Evolutionary conservation across 2,888 invertebrate species (phyloP).

Genomic region (Drosophila nr. perissopoda): DNA sequence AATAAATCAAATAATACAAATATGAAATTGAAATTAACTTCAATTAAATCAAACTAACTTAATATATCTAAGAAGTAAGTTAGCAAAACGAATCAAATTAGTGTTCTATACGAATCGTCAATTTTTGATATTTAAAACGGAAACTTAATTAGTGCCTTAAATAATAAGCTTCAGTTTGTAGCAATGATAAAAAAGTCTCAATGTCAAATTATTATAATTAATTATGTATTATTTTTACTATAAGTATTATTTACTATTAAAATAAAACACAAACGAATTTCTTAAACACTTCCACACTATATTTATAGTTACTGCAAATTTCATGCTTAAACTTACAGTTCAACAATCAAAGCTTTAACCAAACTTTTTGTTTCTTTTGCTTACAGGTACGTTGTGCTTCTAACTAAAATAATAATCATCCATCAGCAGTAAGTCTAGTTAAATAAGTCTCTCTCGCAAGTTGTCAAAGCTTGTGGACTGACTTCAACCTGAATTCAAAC

Average conservation of each 20-base stretch:
- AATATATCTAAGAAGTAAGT: background rate
- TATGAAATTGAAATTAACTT: background rate
- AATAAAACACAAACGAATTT: background rate
- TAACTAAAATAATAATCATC: conserved; percentile 30
- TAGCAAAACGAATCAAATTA: background rate
- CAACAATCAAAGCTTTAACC: background rate
- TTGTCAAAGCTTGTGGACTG: conserved; percentile 26
- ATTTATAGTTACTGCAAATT: background rate
- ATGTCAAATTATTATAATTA: background rate
- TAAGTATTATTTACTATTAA: background rate
- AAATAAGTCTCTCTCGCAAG: conserved; percentile 12
- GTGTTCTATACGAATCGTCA: background rate
- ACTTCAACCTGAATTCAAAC: conserved; percentile 39
- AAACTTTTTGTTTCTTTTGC: conserved; percentile 12
- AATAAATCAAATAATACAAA: background rate
- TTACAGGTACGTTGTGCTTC: conserved; percentile 61
- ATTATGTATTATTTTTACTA: background rate
- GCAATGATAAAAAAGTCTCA: too few species aligned
- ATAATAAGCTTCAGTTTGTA: too few species aligned
- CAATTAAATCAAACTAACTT: background rate
- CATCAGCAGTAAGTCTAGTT: conserved; percentile 51
- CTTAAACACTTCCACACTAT: too few species aligned
- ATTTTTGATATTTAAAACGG: background rate
- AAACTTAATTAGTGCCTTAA: background rate
- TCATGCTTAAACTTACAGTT: background rate